Percentiles rank a stretch among this genome's conserved stretches.
Evolutionary conservation across 2,113 vertebrate species (phyloP).

Genomic region (Vireo altiloquus): DNA sequence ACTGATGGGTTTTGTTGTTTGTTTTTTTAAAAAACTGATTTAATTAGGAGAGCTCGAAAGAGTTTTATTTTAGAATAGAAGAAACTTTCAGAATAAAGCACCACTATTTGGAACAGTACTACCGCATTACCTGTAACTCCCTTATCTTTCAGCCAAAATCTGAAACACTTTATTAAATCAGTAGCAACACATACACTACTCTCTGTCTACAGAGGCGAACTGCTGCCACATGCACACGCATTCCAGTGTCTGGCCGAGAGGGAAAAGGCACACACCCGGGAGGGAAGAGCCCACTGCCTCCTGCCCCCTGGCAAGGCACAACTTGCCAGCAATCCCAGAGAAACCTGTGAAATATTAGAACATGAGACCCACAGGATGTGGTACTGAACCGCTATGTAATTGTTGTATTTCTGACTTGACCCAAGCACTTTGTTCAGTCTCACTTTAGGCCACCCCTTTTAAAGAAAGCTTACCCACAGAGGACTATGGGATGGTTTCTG

Average conservation of each 20-base stretch:
- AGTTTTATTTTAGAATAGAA: neutral
- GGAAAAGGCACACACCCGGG: accelerated
- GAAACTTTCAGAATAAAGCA: neutral
- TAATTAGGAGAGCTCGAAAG: neutral
- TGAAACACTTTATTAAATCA: neutral
- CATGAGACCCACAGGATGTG: accelerated
- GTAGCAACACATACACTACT: neutral
- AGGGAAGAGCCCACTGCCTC: neutral
- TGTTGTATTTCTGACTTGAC: neutral
- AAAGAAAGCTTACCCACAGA: neutral
- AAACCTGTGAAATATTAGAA: neutral
- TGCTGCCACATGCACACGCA: no score
- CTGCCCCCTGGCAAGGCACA: neutral
- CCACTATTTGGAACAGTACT: neutral
- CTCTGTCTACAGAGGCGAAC: neutral
- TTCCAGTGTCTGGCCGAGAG: accelerated
- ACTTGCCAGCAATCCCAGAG: neutral
- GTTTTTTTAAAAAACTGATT: neutral
- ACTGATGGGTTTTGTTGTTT: neutral
- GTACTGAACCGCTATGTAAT: no score
- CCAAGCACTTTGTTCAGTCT: neutral
- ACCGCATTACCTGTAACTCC: neutral
- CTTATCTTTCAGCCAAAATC: neutral
- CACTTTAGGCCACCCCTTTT: neutral
- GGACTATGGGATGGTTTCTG: neutral